Evolutionary conservation across 2,888 invertebrate species (phyloP), one percentile per base, ranked within the genome.

Genomic region (Esperia sulphurella): DNA sequence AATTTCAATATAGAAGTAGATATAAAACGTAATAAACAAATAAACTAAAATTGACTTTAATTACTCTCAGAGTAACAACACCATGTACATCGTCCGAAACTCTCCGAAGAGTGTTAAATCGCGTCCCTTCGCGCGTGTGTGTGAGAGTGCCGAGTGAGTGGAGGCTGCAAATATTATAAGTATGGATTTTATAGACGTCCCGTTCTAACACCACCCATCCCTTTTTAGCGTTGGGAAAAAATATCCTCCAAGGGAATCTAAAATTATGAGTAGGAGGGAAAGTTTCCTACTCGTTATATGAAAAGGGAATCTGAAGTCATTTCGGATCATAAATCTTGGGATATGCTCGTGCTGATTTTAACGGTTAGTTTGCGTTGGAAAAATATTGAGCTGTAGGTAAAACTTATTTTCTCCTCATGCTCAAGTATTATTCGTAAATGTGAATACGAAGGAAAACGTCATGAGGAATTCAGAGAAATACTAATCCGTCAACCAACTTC

Each of bases 141-240:
- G 73, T 82, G 86, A 84, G 88, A 64, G 83, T 71, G 73, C 30
- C 67, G 75, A n/a, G 21, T 21, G 21, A 74, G 79, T 75, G 84
- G 79, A 83, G 84, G 81, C 84, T 84, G 86, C 88, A 87, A 89
- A 89, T 89, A 89, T 89, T 86, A 89, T 86, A 88, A 88, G 88
- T 89, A 89, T 89, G 87, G 89, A 89, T 88, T 88, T 87, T 87
- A 78, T 79, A 68, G 69, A 65, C 65, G 55, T 83, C 81, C 68
- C 81, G 57, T 65, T 83, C 81, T 61, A 57, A 60, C 79, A 28
- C 50, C 33, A 50, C 45, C 63, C 70, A 61, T 79, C 78, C 74
- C 77, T 67, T 68, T 78, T 74, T 60, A 58, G 51, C 71, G 62
- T 62, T 60, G 71, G 74, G 81, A 86, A 84, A 83, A 86, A 84